These are phyloP conservation scores for Thumatha senex DNA, from an alignment of 2,888 invertebrate genomes.

Conservation along the genomic window DNA sequence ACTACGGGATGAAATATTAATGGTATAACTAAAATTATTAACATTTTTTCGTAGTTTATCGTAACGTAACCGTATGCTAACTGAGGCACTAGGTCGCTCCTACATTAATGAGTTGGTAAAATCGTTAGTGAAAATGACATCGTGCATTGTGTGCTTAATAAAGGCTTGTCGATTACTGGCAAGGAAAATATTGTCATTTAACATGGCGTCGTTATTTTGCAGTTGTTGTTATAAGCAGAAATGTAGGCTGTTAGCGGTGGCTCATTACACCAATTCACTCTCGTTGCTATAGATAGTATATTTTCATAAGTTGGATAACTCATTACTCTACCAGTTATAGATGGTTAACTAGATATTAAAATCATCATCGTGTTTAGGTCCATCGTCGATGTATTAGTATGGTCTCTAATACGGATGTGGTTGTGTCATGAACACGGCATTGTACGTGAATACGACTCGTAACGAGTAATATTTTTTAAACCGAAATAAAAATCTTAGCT, in stretches of 20 bases:
- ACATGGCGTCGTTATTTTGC: constrained; percentile 46
- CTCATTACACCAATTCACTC: constrained; percentile 18
- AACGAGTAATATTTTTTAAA: no score
- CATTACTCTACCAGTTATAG: constrained; percentile 6
- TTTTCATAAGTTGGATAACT: constrained; percentile 13
- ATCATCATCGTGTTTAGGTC: not conserved
- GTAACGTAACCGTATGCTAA: constrained; percentile 33
- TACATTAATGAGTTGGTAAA: constrained; percentile 44
- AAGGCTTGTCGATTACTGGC: constrained; percentile 71
- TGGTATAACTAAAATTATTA: constrained; percentile 36
- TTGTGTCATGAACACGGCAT: no score
- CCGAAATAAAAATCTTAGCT: no score
- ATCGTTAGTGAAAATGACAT: constrained; percentile 65
- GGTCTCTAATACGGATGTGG: no score
- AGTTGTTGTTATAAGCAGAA: constrained; percentile 1
- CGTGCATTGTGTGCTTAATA: constrained; percentile 55
- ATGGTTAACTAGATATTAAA: not conserved
- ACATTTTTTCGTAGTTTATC: constrained; percentile 38
- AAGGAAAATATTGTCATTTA: constrained; percentile 66
- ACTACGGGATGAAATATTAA: constrained; percentile 36
- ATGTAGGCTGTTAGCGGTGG: constrained; percentile 6
- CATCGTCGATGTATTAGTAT: no score
- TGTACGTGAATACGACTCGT: no score
- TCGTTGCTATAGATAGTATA: constrained; percentile 2
- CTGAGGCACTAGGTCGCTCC: constrained; percentile 53